Conservation (phyloP, 2,888 invertebrate genomes). For the Drosophila acutilabella region DNA sequence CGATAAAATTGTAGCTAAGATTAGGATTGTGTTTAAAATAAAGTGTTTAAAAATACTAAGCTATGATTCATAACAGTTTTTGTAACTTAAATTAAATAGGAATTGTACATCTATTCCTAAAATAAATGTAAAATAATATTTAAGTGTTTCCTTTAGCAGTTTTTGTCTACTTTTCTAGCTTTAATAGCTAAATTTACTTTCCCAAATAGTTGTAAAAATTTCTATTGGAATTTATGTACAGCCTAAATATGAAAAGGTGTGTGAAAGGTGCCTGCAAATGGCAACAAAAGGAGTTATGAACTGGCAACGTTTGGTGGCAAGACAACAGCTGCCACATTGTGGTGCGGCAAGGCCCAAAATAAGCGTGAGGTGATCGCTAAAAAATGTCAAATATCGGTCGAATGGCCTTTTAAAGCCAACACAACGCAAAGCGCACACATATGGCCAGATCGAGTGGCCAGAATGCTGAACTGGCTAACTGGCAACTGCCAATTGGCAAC, state of each 20-base stretch:
- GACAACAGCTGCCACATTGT: conserved; percentile 45
- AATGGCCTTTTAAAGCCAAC: conserved; percentile 63
- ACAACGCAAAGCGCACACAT: conserved; percentile 42
- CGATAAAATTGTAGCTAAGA: no score
- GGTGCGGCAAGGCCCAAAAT: conserved; percentile 29
- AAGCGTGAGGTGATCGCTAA: conserved; percentile 28
- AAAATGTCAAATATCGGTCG: conserved; percentile 75
- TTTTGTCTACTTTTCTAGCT: no score
- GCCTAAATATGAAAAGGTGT: conserved; percentile 12
- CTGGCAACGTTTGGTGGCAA: conserved; percentile 33
- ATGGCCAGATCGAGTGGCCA: conserved; percentile 64
- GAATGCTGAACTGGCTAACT: conserved; percentile 33
- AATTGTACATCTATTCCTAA: no score
- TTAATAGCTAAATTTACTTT: neutral
- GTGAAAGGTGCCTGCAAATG: conserved; percentile 61
- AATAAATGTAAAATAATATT: no score
- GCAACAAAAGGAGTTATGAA: conserved; percentile 63
- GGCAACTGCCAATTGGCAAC: conserved; percentile 34
- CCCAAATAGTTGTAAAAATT: neutral
- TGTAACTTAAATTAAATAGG: no score
- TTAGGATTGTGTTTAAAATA: no score
- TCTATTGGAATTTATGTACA: conserved; percentile 4
- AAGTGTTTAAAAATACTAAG: no score
- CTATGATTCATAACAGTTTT: no score
- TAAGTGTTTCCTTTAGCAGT: no score